Evolutionary conservation across 2,888 invertebrate species (phyloP).

Genomic region (Ypsolopha sequella): DNA sequence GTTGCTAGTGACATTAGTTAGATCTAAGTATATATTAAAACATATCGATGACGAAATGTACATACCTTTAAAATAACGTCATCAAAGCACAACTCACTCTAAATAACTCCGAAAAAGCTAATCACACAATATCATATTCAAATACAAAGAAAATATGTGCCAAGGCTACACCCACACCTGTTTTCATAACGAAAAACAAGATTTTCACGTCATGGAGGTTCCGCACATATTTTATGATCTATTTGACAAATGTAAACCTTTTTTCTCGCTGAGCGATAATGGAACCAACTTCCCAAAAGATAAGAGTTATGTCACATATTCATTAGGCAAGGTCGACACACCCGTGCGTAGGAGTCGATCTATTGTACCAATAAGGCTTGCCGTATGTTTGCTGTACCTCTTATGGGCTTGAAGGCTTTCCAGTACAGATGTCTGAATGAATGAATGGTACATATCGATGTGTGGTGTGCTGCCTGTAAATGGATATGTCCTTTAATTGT

Average conservation of each 20-base stretch:
- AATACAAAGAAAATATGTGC: neutral
- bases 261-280: neutral
- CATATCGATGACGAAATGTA: too few relatives aligned
- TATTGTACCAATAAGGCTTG: neutral
- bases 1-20: too few relatives aligned
- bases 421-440: neutral
- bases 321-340: neutral
- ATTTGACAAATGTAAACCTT: neutral
- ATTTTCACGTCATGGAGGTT: neutral
- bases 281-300: neutral
- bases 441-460: neutral
- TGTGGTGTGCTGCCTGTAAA: neutral
- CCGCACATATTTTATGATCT: neutral
- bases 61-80: too few relatives aligned
- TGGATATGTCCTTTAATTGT: too few relatives aligned
- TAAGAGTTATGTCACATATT: neutral
- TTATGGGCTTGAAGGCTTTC: neutral
- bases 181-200: neutral
- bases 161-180: neutral
- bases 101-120: too few relatives aligned
- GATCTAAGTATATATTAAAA: too few relatives aligned
- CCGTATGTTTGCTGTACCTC: neutral
- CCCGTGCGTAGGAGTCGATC: neutral
- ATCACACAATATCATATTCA: too few relatives aligned
- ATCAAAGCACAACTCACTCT: too few relatives aligned